Conservation (phyloP, 1,140 invertebrate species). For the Ceratitis capitata region DNA sequence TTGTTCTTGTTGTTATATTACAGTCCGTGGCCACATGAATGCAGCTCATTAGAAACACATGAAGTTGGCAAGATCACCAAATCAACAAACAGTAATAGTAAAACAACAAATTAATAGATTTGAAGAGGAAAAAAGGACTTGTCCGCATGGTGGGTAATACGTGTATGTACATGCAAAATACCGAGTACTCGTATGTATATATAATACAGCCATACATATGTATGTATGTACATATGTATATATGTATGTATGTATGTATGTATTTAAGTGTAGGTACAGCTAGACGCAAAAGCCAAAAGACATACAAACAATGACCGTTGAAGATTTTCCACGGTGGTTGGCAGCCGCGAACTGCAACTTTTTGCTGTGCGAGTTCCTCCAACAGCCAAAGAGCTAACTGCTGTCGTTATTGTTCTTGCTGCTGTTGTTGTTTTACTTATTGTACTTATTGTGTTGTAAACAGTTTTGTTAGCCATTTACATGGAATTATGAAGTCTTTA, state of each 20-base stretch:
- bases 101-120: not conserved
- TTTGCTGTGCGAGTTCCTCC: not conserved
- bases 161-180: no score
- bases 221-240: not conserved
- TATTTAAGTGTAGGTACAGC: not conserved
- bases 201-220: not conserved
- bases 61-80: not conserved
- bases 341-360: constrained; percentile 25
- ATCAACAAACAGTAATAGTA: not conserved
- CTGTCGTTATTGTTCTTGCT: no score
- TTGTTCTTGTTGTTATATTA: not conserved
- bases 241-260: not conserved
- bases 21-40: not conserved
- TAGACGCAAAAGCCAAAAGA: not conserved
- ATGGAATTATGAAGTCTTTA: constrained; percentile 32
- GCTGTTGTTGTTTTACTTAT: not conserved
- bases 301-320: not conserved
- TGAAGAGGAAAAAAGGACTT: not conserved
- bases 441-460: not conserved
- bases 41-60: constrained; percentile 14
- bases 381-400: not conserved
- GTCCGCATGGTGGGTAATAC: no score
- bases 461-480: not conserved
- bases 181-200: no score
- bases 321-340: constrained; percentile 21